Base-by-base conservation (phyloP, 2,113 vertebrate genomes). In the Gadus chalcogrammus region DNA sequence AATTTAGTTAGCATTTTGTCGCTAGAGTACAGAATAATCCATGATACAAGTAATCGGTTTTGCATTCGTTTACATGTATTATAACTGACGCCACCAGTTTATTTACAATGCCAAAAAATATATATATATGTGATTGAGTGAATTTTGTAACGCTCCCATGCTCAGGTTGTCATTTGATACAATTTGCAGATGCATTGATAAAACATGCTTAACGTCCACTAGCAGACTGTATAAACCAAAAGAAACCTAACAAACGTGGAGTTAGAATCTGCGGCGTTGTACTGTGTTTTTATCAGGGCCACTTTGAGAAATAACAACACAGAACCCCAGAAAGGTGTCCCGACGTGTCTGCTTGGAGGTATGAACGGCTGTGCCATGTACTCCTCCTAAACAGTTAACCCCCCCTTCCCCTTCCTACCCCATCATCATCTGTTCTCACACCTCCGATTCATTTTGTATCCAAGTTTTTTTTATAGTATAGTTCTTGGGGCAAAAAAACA, bases 91-190 rank as follows among this genome's bases (percentile, higher is more conserved):
- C 31, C 2, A n/a, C 55, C n/a, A 16, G 55, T 58, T 58, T 9
- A 58, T 58, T 58, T n/a, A 58, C 55, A 17, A 58, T 58, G 55
- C 55, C 55, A 58, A 58, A 16, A n/a, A n/a, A 16, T 1, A n/a
- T 0, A 58, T 18, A 58, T 58, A n/a, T 28, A 67, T 69, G 61
- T 58, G 22, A 27, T 48, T 48, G 5, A 12, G 42, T 48, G 42
- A 48, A 12, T 74, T 20, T 64, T 60, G n/a, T 74, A 70, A 52
- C 22, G 12, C 70, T 79, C 68, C 69, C 72, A 53, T 59, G 55
- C 78, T 86, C 79, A 84, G 86, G 83, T 82, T 71, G 68, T 59
- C 55, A 60, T 22, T 59, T 17, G 63, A 76, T 77, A 7, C 76
- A 78, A 70, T 27, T 65, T 48, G 20, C 28, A 71, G 67, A 35